Evolutionary conservation across 2,113 vertebrate species (phyloP).

Genomic region (Lophotis ruficrista): DNA sequence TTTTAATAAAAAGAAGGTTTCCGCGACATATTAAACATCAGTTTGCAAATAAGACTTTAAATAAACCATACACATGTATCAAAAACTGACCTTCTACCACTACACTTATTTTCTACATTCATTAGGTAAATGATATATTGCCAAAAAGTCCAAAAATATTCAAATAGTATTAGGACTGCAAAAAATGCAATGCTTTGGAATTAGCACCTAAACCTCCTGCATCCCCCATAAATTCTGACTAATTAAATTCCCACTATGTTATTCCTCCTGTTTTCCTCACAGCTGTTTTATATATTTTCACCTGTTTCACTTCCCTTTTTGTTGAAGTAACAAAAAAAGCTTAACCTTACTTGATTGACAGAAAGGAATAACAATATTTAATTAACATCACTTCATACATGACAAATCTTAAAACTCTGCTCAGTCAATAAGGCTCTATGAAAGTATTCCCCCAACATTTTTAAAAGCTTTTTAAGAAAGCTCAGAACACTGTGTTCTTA

Average conservation of each 20-base stretch:
- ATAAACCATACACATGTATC: background rate
- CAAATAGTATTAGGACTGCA: constrained; percentile 4
- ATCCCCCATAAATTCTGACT: constrained; percentile 10
- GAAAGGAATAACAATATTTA: constrained; percentile 69
- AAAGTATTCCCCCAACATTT: constrained; percentile 57
- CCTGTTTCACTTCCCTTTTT: constrained; percentile 39
- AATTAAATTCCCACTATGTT: constrained; percentile 48
- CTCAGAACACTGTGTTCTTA: constrained; percentile 75
- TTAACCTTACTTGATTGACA: constrained; percentile 58
- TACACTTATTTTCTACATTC: constrained; percentile 6
- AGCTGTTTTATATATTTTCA: constrained; percentile 54
- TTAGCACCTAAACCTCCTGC: constrained; percentile 42
- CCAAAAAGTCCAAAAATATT: constrained; percentile 7
- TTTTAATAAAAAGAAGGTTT: background rate
- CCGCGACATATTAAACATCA: background rate
- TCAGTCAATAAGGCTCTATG: constrained; percentile 65
- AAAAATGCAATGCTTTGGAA: constrained; percentile 30
- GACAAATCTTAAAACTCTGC: constrained; percentile 74
- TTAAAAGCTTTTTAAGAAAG: constrained; percentile 68
- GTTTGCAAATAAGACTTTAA: background rate
- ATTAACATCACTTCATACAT: constrained; percentile 70
- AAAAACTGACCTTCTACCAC: background rate
- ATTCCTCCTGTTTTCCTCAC: constrained; percentile 36
- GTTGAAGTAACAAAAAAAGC: constrained; percentile 52
- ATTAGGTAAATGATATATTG: background rate